Evolutionary conservation across 2,113 vertebrate genomes (phyloP).

Genomic region (Todiramphus saurophagus): DNA sequence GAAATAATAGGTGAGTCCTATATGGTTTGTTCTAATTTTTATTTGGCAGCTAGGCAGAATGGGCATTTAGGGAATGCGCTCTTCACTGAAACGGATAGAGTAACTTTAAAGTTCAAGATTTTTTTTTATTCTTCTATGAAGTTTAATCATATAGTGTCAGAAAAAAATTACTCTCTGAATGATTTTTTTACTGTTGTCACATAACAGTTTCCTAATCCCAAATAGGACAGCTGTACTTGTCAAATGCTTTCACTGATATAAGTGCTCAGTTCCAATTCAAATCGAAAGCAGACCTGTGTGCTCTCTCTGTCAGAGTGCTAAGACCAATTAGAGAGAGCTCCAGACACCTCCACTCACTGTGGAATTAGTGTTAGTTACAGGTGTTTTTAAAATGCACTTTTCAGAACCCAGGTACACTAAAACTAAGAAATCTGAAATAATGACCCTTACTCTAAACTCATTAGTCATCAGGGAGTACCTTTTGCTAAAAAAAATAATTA

Average conservation of each 20-base stretch:
- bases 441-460: not conserved
- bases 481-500: not conserved
- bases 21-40: not conserved
- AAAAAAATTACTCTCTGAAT: not conserved
- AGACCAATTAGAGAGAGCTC: conserved; percentile 26
- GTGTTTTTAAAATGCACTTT: not conserved
- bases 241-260: conserved; percentile 13
- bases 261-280: conserved; percentile 19
- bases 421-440: not conserved
- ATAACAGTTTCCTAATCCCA: conserved; percentile 11
- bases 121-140: conserved; percentile 1
- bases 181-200: conserved; percentile 16
- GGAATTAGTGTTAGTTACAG: not conserved
- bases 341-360: not conserved
- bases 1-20: not conserved
- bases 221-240: conserved; percentile 26
- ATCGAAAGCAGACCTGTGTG: conserved; percentile 17
- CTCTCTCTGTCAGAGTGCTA: conserved; percentile 20
- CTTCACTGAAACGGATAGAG: not conserved
- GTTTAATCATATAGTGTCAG: not conserved
- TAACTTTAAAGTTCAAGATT: not conserved
- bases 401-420: not conserved
- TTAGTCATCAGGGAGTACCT: not conserved
- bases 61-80: not conserved
- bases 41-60: not conserved